phyloP scores from a whole-genome alignment of 2,797 vertebrate genomes.

The Smutsia temminckii region DNA sequence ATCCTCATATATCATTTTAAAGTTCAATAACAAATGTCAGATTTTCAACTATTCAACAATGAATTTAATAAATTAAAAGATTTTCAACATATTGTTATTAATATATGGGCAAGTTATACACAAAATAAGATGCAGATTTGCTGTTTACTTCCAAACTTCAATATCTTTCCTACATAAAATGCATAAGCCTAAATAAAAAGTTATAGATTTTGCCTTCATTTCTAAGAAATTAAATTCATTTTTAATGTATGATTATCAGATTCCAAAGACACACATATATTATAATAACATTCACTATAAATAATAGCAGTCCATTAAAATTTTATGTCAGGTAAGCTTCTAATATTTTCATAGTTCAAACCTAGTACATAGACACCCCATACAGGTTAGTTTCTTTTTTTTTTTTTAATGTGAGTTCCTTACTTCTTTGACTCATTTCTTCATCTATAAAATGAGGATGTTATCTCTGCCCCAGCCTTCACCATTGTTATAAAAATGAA shows the following conservation, averaged over 20 bases:
- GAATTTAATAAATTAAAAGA: slow-evolving; percentile 7
- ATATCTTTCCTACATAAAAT: slow-evolving; percentile 27
- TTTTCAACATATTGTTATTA: background rate
- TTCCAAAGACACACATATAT: background rate
- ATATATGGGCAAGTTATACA: background rate
- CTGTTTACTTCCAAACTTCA: background rate
- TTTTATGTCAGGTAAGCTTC: background rate
- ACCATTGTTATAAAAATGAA: slow-evolving; percentile 10
- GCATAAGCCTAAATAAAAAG: slow-evolving; percentile 3
- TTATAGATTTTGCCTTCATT: slow-evolving; percentile 25
- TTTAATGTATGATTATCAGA: slow-evolving; percentile 8
- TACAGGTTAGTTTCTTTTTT: background rate
- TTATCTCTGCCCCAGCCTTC: background rate
- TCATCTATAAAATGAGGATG: background rate
- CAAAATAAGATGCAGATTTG: slow-evolving; percentile 35
- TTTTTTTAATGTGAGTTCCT: background rate
- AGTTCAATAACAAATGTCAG: slow-evolving; percentile 72
- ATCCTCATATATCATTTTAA: slow-evolving; percentile 52
- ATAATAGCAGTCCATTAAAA: background rate
- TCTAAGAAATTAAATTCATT: slow-evolving; percentile 35
- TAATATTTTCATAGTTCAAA: background rate
- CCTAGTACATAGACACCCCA: background rate
- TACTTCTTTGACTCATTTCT: background rate
- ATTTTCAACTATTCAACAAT: slow-evolving; percentile 37
- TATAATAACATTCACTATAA: background rate